Evolutionary conservation across 1,140 invertebrate genomes (phyloP).

Genomic region (Trichogramma pretiosum): DNA sequence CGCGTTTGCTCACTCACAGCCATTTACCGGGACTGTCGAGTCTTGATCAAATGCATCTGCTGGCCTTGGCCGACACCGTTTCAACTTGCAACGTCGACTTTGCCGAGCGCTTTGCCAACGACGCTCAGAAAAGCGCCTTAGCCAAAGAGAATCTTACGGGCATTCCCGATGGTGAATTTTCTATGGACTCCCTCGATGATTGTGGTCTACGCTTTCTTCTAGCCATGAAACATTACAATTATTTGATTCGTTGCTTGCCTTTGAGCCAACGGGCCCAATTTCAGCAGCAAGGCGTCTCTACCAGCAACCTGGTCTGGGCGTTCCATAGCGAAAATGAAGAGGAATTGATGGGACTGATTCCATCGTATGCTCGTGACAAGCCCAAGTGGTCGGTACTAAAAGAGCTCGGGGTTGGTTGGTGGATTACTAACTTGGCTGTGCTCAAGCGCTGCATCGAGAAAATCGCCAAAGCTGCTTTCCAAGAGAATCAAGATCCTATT

Average conservation of each 20-base stretch:
- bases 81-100: conserved; percentile 85
- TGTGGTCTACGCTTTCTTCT: conserved; percentile 93
- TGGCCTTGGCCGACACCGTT: conserved; percentile 95
- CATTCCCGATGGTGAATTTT: conserved; percentile 53
- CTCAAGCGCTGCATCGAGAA: conserved; percentile 85
- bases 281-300: conserved; percentile 82
- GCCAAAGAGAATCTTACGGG: conserved; percentile 61
- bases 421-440: conserved; percentile 80
- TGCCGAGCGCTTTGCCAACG: conserved; percentile 72
- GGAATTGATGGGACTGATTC: conserved; percentile 84
- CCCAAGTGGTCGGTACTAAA: conserved; percentile 86
- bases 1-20: conserved; percentile 86
- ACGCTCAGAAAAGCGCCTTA: conserved; percentile 62
- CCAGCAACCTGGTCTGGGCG: conserved; percentile 95
- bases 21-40: conserved; percentile 94
- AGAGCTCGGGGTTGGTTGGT: conserved; percentile 92
- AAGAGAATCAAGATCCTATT: conserved; percentile 84
- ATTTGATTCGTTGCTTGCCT: conserved; percentile 82
- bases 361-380: conserved; percentile 73
- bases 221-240: conserved; percentile 96
- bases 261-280: conserved; percentile 76
- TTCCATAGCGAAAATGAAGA: conserved; percentile 98
- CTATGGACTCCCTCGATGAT: conserved; percentile 85
- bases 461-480: conserved; percentile 85
- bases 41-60: conserved; percentile 97